A percentile compares a stretch with the other conserved stretches of the same genome.
phyloP scores from a whole-genome alignment of 2,797 vertebrate genomes.

The Sternotherus odoratus region DNA sequence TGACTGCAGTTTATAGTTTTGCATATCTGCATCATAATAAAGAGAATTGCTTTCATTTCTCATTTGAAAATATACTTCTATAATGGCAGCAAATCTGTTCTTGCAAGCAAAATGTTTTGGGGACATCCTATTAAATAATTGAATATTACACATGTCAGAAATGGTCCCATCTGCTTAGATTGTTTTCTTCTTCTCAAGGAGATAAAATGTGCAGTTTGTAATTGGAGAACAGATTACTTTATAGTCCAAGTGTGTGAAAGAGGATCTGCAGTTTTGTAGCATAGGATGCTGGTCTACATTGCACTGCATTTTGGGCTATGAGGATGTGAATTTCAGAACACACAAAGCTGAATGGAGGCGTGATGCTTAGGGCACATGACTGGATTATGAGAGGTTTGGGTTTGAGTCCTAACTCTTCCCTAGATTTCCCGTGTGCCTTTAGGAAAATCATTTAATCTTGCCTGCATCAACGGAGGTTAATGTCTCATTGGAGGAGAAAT shows the following conservation, averaged over 20 bases:
- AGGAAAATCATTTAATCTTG: not conserved
- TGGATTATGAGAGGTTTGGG: not conserved
- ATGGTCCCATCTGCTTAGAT: not conserved
- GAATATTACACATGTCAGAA: not conserved
- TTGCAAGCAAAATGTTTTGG: not conserved
- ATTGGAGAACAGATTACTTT: not conserved
- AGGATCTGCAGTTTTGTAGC: not conserved
- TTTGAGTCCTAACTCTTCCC: not conserved
- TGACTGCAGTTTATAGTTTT: not conserved
- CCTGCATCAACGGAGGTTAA: not conserved
- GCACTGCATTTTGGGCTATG: not conserved
- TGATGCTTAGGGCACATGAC: not conserved
- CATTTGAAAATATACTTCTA: not conserved
- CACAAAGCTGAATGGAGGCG: not conserved
- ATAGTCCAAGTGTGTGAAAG: not conserved
- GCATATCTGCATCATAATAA: not conserved
- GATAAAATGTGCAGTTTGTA: not conserved
- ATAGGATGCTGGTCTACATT: not conserved
- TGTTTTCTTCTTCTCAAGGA: not conserved
- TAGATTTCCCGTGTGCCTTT: not conserved
- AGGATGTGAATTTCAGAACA: not conserved
- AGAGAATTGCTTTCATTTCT: not conserved
- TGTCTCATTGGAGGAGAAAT: not conserved
- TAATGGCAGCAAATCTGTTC: not conserved
- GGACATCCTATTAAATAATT: not conserved